Base-by-base conservation (phyloP, 2,113 vertebrate genomes). In the Bubo bubo region DNA sequence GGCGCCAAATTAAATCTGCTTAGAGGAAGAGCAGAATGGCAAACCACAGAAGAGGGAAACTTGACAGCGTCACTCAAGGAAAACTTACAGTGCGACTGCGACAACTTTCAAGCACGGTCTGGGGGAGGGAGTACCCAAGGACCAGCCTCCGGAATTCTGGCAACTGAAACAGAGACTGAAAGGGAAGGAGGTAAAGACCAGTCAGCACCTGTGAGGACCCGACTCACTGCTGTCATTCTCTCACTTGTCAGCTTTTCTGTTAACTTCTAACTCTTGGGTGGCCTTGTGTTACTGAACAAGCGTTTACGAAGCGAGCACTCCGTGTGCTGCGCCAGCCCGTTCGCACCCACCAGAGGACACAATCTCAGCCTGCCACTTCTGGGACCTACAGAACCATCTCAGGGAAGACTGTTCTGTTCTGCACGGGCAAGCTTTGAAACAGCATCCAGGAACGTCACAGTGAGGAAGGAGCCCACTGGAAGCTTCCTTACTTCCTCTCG, bases 91-190 rank as follows among this genome's bases (percentile, higher is more conserved):
- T 97, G 77, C 98, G 99, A 94, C 98, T 99, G 63, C 85, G 97
- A 90, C 98, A 99, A 81, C 94, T 99, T 94, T 99, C 99, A 86
- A 99, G 98, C 4, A 99, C 59, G 2, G 94, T 98, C 79, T 99
- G 98, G 4, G 99, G 98, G 77, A 99, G 98, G 37, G 98, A 98
- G 94, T 99, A 99, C 94, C 98, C 99, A 77, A 99, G 99, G 76
- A 99, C 99, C 71, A 99, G 98, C 60, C 98, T 98, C 93, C 99
- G 99, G 95, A 99, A 99, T 56, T 99, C 98, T 6, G 99, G 99
- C 96, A 99, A 97, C 93, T 99, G 99, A 97, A 99, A 99, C 62
- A 99, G 98, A 34, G 99, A 99, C 99, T 99, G 97, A 53, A 96
- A 97, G 24, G 77, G 87, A 72, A 90, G 70, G 63, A 91, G 26